Percentiles rank a stretch among this genome's conserved stretches.
Conservation (phyloP, 2,888 invertebrate species). For the Patella caerulea region DNA sequence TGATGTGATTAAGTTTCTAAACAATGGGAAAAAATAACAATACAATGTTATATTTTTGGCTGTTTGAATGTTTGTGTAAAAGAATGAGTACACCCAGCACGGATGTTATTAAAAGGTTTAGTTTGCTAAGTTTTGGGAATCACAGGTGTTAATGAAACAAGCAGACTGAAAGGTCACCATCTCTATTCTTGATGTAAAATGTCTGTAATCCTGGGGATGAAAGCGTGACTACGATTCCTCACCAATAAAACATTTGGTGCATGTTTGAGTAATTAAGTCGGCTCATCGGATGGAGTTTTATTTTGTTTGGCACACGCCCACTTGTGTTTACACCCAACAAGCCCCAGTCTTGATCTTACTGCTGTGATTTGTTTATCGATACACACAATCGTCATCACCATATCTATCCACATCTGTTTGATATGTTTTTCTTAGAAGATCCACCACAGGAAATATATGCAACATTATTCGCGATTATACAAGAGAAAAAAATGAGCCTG, state of each 20-base stretch:
- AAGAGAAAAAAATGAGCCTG: too few species aligned
- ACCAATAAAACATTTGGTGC: slow-evolving; percentile 34
- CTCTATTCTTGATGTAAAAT: slow-evolving; percentile 13
- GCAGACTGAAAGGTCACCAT: slow-evolving; percentile 13
- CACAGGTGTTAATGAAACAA: slow-evolving; percentile 13
- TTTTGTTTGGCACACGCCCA: slow-evolving; percentile 37
- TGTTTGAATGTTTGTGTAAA: slow-evolving; percentile 6
- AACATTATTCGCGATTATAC: too few species aligned
- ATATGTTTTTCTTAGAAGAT: slow-evolving; percentile 7
- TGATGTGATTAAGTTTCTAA: background rate
- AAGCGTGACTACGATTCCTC: slow-evolving; percentile 8
- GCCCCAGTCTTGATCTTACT: slow-evolving; percentile 11
- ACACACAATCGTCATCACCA: background rate
- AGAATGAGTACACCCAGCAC: slow-evolving; percentile 10
- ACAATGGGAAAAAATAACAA: background rate
- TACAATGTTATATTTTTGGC: slow-evolving; percentile 10
- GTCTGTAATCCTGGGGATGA: slow-evolving; percentile 9
- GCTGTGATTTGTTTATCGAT: slow-evolving; percentile 13
- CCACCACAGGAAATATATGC: background rate
- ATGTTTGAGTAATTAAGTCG: slow-evolving; percentile 37
- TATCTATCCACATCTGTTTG: slow-evolving; percentile 4
- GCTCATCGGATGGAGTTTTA: slow-evolving; percentile 24
- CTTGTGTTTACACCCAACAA: slow-evolving; percentile 33
- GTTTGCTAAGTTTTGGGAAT: slow-evolving; percentile 6
- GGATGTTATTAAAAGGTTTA: slow-evolving; percentile 13